A percentile compares a stretch with the other conserved stretches of the same genome.
phyloP scores from a whole-genome alignment of 2,888 invertebrate genomes.

The Ormia ochracea region DNA sequence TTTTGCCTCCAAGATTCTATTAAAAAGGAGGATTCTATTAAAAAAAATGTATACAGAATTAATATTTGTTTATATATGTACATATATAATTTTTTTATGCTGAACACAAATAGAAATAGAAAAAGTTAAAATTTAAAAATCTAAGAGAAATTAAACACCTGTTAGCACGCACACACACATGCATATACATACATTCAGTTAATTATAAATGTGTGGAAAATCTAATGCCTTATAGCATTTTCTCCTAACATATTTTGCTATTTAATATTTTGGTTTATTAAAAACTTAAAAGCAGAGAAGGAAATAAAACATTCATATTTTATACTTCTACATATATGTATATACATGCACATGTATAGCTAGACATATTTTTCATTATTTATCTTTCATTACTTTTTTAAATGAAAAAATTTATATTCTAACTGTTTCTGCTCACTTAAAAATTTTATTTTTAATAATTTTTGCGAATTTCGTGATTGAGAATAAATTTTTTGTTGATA shows the following conservation, averaged over 20 bases:
- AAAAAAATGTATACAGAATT: background rate
- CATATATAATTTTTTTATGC: background rate
- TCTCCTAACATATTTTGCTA: too few relatives aligned
- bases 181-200: background rate
- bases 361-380: too few relatives aligned
- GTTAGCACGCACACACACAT: slow-evolving; percentile 29
- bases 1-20: background rate
- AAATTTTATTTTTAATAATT: background rate
- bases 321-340: too few relatives aligned
- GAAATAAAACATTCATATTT: too few relatives aligned
- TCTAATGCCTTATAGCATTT: too few relatives aligned
- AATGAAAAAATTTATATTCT: background rate
- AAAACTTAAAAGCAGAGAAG: too few relatives aligned
- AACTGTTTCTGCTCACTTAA: background rate
- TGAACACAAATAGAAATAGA: background rate
- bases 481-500: background rate
- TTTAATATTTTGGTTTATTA: too few relatives aligned
- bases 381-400: background rate
- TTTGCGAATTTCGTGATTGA: slow-evolving; percentile 25
- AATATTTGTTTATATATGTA: background rate
- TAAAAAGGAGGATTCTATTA: background rate
- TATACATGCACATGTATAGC: too few relatives aligned
- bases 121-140: slow-evolving; percentile 30
- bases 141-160: slow-evolving; percentile 51
- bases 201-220: background rate